Percentiles rank a stretch among this genome's conserved stretches.
Conservation (phyloP, 1,140 invertebrate genomes). For the Matsumurasca onukii region DNA sequence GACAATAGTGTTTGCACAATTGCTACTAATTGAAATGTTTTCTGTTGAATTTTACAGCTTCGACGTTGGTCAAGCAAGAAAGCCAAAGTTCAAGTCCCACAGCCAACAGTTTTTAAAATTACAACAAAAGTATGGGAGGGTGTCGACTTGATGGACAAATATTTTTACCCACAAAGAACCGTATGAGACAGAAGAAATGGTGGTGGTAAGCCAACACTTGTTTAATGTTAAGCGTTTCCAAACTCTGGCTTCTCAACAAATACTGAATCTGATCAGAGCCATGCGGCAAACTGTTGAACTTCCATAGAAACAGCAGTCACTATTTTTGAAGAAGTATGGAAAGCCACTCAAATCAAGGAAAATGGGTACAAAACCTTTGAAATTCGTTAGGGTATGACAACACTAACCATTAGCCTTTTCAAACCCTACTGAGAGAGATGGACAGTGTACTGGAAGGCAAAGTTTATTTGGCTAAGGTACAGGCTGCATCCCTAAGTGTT, state of each 20-base stretch:
- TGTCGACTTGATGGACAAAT: slow-evolving; percentile 36
- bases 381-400: neutral
- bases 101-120: slow-evolving; percentile 12
- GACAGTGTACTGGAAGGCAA: slow-evolving; percentile 2
- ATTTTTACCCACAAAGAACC: slow-evolving; percentile 30
- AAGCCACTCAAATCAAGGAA: slow-evolving; percentile 14
- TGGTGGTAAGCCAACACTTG: slow-evolving; percentile 35
- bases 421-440: neutral
- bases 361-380: neutral
- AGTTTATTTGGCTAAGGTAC: slow-evolving; percentile 3
- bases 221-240: slow-evolving; percentile 6
- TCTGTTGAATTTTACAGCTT: neutral
- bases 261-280: neutral
- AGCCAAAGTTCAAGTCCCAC: slow-evolving; percentile 15
- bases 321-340: neutral
- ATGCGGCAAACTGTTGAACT: neutral
- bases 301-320: neutral
- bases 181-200: slow-evolving; percentile 38
- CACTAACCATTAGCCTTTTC: neutral
- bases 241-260: slow-evolving; percentile 10
- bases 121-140: slow-evolving; percentile 40
- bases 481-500: slow-evolving; percentile 15
- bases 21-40: slow-evolving; percentile 14
- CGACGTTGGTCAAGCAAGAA: neutral
- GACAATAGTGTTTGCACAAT: slow-evolving; percentile 23